Evolutionary conservation across 2,113 vertebrate species (phyloP), one percentile per base, ranked within the genome.

Genomic region (Cyanoramphus novaezelandiae): DNA sequence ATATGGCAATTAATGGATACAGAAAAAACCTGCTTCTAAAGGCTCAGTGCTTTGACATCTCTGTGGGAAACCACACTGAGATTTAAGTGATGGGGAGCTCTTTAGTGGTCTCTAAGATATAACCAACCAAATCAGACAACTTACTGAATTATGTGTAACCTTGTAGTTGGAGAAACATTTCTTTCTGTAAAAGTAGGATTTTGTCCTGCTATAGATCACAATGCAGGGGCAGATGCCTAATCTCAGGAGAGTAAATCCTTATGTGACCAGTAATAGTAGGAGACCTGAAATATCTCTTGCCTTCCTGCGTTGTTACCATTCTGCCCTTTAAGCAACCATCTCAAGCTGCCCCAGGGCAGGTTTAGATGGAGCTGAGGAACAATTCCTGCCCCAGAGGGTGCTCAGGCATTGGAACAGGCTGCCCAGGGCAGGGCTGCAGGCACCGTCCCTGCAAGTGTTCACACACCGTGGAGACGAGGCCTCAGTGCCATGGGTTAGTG

Each of bases 191-290:
- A 62, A 65, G 9, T 13, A 23, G 6, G 12, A 11, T 6, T 43
- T 87, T 60, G 9, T 52, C 37, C 31, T 0, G 0, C 21, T 67
- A 2, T 7, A 69, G 44, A 52, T 69, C 37, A 21, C n/a, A n/a
- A 16, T 15, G 29, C 28, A 44, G 53, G 11, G 21, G 13, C 55
- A 78, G 11, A 50, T 65, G 49, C 31, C 37, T 46, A 41, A n/a
- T 53, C 49, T 67, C 35, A 29, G 78, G 43, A 68, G 39, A 35
- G 4, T 43, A 50, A 82, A 79, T 64, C 23, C 13, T 35, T 10
- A 4, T 4, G 11, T 47, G 46, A 1, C n/a, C 31, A 35, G 39
- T 20, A 71, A 11, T 1, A 62, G 44, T 0, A 55, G 39, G 19
- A 60, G 23, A 4, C 25, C 27, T 6, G 17, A 83, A 83, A 64